Evolutionary conservation across 2,113 vertebrate species (phyloP).

Genomic region (Epinephelus fuscoguttatus): DNA sequence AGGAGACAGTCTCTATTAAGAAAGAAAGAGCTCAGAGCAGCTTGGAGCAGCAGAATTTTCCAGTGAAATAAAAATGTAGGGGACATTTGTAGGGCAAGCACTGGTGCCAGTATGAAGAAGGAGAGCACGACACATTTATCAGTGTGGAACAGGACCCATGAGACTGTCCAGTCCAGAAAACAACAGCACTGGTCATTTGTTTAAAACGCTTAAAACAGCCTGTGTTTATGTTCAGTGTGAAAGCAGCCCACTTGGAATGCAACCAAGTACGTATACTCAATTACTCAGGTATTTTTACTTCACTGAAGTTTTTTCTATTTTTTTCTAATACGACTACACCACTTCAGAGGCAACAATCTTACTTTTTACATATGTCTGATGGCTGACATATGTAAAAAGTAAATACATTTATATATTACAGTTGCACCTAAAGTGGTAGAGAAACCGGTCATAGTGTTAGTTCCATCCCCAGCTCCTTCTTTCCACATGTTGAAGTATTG

Average conservation of each 20-base stretch:
- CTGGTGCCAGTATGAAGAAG: conserved; percentile 11
- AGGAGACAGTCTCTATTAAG: conserved; percentile 56
- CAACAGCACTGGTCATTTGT: conserved; percentile 17
- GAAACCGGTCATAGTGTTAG: background rate
- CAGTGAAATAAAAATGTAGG: conserved; percentile 28
- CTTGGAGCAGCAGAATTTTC: conserved; percentile 25
- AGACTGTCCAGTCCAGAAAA: conserved; percentile 43
- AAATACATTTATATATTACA: background rate
- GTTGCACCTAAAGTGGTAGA: background rate
- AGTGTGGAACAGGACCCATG: conserved; percentile 39
- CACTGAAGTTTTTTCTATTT: background rate
- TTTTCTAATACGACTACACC: background rate
- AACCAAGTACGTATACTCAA: background rate
- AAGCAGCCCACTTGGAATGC: background rate
- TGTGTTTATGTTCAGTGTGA: background rate
- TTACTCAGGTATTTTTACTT: background rate
- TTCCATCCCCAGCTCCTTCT: background rate
- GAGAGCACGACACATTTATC: conserved; percentile 40
- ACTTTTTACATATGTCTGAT: background rate
- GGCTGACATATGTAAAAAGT: background rate
- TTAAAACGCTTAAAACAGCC: conserved; percentile 32
- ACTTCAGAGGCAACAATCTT: conserved; percentile 1
- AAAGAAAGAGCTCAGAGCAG: conserved; percentile 41
- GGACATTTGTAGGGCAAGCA: conserved; percentile 33
- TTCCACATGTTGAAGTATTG: too few species aligned